Conservation (phyloP, 2,888 invertebrate genomes). For the Erebia palarica region DNA sequence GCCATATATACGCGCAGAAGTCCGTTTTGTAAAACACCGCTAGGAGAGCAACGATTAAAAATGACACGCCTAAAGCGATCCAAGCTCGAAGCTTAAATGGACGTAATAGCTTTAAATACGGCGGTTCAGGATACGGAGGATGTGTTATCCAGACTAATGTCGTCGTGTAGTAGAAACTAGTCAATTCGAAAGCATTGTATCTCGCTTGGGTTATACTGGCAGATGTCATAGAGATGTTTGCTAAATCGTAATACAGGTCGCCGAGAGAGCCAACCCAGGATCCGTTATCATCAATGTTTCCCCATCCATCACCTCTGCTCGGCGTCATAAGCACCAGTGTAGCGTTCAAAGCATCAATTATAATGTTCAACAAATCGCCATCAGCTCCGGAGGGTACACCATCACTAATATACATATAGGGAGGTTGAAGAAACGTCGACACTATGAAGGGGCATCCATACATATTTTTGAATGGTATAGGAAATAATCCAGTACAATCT, state of each 20-base stretch:
- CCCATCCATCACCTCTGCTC: slow-evolving; percentile 60
- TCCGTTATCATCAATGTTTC: slow-evolving; percentile 54
- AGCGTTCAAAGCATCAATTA: slow-evolving; percentile 59
- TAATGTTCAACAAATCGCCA: slow-evolving; percentile 59
- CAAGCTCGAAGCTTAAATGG: slow-evolving; percentile 55
- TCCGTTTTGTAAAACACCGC: slow-evolving; percentile 51
- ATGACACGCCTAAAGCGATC: slow-evolving; percentile 54
- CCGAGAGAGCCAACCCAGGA: slow-evolving; percentile 68
- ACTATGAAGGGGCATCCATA: slow-evolving; percentile 58
- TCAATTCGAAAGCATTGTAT: slow-evolving; percentile 60
- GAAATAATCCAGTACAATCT: slow-evolving; percentile 49
- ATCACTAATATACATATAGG: slow-evolving; percentile 58
- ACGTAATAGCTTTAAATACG: slow-evolving; percentile 62
- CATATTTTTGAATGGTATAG: slow-evolving; percentile 58
- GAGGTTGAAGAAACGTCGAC: slow-evolving; percentile 62
- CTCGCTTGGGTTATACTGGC: slow-evolving; percentile 58
- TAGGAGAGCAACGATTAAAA: slow-evolving; percentile 52
- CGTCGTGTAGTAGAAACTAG: slow-evolving; percentile 50
- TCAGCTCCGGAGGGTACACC: slow-evolving; percentile 60
- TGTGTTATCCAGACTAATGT: slow-evolving; percentile 63
- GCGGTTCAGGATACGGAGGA: slow-evolving; percentile 52
- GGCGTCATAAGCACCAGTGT: slow-evolving; percentile 59
- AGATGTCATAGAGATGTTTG: slow-evolving; percentile 71
- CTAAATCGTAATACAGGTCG: slow-evolving; percentile 60
- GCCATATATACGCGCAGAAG: slow-evolving; percentile 44